Conservation (phyloP, 2,888 invertebrate species). For the Meiosimyza platycephala region DNA sequence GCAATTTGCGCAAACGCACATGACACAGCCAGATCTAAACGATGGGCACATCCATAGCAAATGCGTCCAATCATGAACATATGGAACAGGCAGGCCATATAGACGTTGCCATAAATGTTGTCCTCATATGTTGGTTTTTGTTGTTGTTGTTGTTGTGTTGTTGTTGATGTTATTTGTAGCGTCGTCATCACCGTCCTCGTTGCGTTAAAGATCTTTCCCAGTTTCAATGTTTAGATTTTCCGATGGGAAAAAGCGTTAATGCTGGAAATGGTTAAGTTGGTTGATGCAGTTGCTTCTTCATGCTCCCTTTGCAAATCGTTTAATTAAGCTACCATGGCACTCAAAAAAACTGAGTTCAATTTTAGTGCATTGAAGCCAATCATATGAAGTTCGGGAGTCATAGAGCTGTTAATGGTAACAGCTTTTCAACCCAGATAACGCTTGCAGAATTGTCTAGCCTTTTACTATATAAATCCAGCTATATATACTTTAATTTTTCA, state of each 20-base stretch:
- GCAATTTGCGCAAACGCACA: slow-evolving; percentile 52
- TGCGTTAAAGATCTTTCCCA: slow-evolving; percentile 29
- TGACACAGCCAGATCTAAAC: slow-evolving; percentile 29
- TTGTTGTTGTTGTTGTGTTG: neutral
- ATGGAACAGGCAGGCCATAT: neutral
- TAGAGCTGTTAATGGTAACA: too few species aligned
- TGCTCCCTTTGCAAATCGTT: neutral
- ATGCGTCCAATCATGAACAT: neutral
- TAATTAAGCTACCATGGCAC: too few species aligned
- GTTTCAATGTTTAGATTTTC: slow-evolving; percentile 48
- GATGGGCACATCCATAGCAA: neutral
- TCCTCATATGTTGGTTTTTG: neutral
- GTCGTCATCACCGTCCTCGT: neutral
- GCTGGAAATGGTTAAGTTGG: neutral
- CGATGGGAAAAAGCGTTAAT: slow-evolving; percentile 47
- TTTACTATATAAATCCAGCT: too few species aligned
- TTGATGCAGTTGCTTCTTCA: neutral
- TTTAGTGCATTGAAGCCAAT: too few species aligned
- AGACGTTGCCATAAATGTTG: slow-evolving; percentile 14
- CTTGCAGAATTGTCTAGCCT: too few species aligned
- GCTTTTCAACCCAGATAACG: too few species aligned
- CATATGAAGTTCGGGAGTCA: too few species aligned
- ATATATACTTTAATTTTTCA: too few species aligned
- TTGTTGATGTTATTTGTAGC: neutral
- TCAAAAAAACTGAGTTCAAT: too few species aligned